A percentile compares a stretch with the other conserved stretches of the same genome.
Conservation (phyloP, 2,888 invertebrate species). For the Anthrax anthrax region DNA sequence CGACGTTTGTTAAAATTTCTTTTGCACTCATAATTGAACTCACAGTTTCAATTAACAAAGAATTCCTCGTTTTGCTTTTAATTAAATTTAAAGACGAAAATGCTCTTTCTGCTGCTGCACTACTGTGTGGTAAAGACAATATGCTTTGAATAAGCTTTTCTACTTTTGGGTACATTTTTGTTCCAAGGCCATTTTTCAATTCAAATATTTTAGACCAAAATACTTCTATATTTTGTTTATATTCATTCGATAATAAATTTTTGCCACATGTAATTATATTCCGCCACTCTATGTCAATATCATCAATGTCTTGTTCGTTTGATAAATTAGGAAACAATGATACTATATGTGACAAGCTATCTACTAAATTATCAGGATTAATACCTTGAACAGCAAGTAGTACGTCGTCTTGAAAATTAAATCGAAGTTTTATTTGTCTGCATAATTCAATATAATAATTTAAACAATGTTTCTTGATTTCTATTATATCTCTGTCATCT, state of each 20-base stretch:
- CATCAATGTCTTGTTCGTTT: neutral
- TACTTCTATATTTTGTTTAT: constrained; percentile 1
- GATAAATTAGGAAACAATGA: constrained; percentile 5
- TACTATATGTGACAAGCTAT: neutral
- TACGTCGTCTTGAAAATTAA: constrained; percentile 3
- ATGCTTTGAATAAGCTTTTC: neutral
- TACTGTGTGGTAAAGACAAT: neutral
- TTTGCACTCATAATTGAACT: neutral
- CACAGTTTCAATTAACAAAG: neutral
- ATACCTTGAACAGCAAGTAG: neutral
- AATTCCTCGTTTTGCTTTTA: neutral
- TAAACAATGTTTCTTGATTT: neutral
- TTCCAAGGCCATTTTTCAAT: neutral
- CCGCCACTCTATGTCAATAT: constrained; percentile 6
- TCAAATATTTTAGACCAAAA: neutral
- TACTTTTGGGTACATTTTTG: constrained; percentile 1
- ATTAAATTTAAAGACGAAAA: neutral
- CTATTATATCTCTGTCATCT: neutral
- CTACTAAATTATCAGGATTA: neutral
- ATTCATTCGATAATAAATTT: neutral
- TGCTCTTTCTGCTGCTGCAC: neutral
- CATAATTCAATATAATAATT: neutral
- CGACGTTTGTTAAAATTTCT: neutral
- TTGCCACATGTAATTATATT: neutral
- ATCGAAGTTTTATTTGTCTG: constrained; percentile 1